Base-by-base conservation (phyloP, 2,113 vertebrate species). In the Pteronura brasiliensis region DNA sequence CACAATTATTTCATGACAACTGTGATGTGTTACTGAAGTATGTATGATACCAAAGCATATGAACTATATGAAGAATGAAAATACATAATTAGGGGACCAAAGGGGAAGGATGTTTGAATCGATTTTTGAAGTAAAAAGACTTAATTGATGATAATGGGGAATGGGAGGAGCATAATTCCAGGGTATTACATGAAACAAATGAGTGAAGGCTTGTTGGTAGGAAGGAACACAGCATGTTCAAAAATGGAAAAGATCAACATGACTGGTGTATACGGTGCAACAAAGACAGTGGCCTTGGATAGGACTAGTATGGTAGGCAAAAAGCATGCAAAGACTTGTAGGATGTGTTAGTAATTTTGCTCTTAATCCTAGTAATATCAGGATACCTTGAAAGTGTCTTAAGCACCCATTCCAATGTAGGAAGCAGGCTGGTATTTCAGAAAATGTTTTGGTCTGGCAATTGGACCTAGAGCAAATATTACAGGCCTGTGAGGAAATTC, bases 61-160 rank as follows among this genome's bases (percentile, higher is more conserved):
- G 20, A 36, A 57, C 14, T 71, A 11, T 36, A 52, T 15, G 20
- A 92, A 83, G 67, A 92, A 93, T 42, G 63, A 34, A 25, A 84
- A 14, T 31, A 71, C 25, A 31, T 44, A 77, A 72, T 8, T 71
- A 72, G 15, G 23, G 6, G 14, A 42, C 18, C 27, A 88, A 76
- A 86, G 6, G 10, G 29, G 20, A 77, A 96, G 67, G 36, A 49
- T 21, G 39, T 65, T 91, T 71, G 76, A 96, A 34, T 6, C 86
- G 63, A 81, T 42, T 86, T 94, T 82, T 96, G 42, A 88, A 59
- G 77, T 65, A 80, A 93, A 88, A 94, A 31, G 49, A 81, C 34
- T 88, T 84, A 76, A 36, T 17, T 23, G 25, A 61, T 81, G 69
- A 42, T 65, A n/a, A 34, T 34, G 44, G 39, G 23, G 42, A 77